A percentile compares a stretch with the other conserved stretches of the same genome.
phyloP scores from a whole-genome alignment of 92 coral and sea anemone genomes.

The Diadumene lineata region DNA sequence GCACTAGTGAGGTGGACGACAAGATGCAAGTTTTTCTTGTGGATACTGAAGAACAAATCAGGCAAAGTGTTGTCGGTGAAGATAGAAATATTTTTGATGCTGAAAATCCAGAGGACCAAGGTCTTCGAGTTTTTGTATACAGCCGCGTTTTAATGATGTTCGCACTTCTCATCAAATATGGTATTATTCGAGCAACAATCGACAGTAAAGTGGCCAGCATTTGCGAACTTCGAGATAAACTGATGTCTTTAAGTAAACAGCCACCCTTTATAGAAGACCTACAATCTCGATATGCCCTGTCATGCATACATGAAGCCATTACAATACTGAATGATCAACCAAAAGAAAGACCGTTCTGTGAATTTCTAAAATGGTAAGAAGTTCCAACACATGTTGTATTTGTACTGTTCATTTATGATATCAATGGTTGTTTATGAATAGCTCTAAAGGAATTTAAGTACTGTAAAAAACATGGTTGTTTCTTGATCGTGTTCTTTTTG shows the following conservation, averaged over 20 bases:
- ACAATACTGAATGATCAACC: not conserved
- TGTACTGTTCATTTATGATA: too few species aligned
- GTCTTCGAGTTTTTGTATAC: slow-evolving; percentile 1
- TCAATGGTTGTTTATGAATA: too few species aligned
- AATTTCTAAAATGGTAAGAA: slow-evolving; percentile 21
- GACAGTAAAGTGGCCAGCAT: not conserved
- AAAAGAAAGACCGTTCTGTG: not conserved
- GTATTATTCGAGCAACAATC: not conserved
- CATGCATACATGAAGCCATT: slow-evolving; percentile 5
- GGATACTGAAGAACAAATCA: not conserved
- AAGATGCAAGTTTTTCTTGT: not conserved
- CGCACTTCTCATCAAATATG: not conserved
- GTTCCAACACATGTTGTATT: too few species aligned
- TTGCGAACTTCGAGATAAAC: not conserved
- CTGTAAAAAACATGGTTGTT: too few species aligned
- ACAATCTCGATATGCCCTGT: slow-evolving; percentile 13
- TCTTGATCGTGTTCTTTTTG: too few species aligned
- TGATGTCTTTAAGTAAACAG: not conserved
- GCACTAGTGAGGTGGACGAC: slow-evolving; percentile 3
- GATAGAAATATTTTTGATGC: not conserved
- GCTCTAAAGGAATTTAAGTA: too few species aligned
- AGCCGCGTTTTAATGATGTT: slow-evolving; percentile 20
- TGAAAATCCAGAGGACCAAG: slow-evolving; percentile 4
- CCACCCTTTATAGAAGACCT: not conserved
- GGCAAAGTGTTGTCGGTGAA: slow-evolving; percentile 7